These are phyloP conservation scores for Nestor notabilis DNA, from an alignment of 2,113 vertebrate genomes.

Conservation along the genomic window DNA sequence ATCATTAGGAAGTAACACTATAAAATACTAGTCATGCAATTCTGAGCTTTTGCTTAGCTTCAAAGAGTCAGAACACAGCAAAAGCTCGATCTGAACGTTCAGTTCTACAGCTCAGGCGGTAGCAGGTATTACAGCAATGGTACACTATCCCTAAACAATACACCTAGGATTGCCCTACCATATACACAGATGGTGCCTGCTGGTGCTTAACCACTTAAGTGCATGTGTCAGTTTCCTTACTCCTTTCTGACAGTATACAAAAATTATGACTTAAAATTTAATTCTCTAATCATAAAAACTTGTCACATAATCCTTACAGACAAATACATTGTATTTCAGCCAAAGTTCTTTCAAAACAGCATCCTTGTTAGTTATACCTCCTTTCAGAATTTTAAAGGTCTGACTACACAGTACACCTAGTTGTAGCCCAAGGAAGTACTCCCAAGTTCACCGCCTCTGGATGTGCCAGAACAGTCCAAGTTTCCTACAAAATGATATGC, in stretches of 20 bases:
- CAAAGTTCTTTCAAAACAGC: background rate
- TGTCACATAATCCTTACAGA: background rate
- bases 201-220: background rate
- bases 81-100: background rate
- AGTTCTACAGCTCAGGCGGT: background rate
- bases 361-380: background rate
- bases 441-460: background rate
- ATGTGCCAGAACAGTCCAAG: background rate
- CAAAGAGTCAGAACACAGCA: background rate
- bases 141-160: background rate
- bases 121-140: background rate
- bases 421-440: background rate
- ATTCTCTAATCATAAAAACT: background rate
- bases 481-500: background rate
- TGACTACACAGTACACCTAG: background rate
- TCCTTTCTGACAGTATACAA: background rate
- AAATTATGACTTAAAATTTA: background rate
- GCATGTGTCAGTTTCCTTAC: background rate
- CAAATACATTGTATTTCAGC: background rate
- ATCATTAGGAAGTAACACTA: background rate
- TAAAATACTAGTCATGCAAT: background rate
- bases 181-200: fast-evolving
- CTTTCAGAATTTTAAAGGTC: background rate
- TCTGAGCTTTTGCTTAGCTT: background rate
- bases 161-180: background rate